phyloP scores from a whole-genome alignment of 1,140 invertebrate genomes.

The Drosophila murphyi region DNA sequence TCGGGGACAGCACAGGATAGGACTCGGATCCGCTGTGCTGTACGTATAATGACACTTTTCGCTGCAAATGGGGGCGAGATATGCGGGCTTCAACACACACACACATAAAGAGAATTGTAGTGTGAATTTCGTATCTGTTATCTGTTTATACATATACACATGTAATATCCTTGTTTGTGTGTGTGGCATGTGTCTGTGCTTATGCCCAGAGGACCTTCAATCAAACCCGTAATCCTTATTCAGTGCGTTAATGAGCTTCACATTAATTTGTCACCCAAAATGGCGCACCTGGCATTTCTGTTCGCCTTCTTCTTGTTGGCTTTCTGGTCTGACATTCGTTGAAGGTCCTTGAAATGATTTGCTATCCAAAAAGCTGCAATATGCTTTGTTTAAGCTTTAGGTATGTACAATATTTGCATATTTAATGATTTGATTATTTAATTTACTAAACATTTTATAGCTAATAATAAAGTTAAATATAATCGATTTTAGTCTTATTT shows the following conservation, averaged over 20 bases:
- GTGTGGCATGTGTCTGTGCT: slow-evolving; percentile 50
- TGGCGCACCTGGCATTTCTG: slow-evolving; percentile 65
- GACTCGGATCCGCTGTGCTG: slow-evolving; percentile 39
- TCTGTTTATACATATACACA: slow-evolving; percentile 29
- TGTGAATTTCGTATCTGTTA: slow-evolving; percentile 43
- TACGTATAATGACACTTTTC: slow-evolving; percentile 75
- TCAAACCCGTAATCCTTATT: slow-evolving; percentile 80
- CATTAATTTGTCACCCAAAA: slow-evolving; percentile 75
- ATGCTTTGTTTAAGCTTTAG: slow-evolving; percentile 14
- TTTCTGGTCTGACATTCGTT: slow-evolving; percentile 45
- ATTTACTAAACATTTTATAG: background rate
- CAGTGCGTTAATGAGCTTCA: slow-evolving; percentile 81
- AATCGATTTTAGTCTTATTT: too few relatives aligned
- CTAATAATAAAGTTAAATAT: too few relatives aligned
- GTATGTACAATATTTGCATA: background rate
- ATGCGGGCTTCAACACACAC: slow-evolving; percentile 41
- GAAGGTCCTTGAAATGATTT: slow-evolving; percentile 53
- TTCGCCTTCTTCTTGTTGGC: slow-evolving; percentile 9
- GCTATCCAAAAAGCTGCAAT: slow-evolving; percentile 9
- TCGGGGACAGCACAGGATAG: slow-evolving; percentile 13
- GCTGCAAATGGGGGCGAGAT: slow-evolving; percentile 68
- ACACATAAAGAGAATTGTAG: slow-evolving; percentile 1
- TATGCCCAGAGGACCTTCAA: slow-evolving; percentile 75
- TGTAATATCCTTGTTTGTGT: slow-evolving; percentile 9
- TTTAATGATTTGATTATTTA: background rate